Percentiles rank a stretch among this genome's conserved stretches.
Evolutionary conservation across 1,140 invertebrate genomes (phyloP).

Genomic region (Himalopsyche phryganea): DNA sequence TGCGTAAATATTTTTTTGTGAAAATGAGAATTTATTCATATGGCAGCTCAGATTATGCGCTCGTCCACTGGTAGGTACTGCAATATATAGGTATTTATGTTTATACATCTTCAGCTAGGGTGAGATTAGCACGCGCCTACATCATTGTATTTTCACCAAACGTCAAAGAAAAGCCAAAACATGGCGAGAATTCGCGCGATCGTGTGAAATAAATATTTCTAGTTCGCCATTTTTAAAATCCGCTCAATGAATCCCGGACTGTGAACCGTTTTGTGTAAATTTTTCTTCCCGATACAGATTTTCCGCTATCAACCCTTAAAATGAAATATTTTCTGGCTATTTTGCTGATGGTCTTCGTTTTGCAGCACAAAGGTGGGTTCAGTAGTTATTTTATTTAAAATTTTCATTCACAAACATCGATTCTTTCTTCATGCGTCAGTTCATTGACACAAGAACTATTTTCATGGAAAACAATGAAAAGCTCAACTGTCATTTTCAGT

Average conservation of each 20-base stretch:
- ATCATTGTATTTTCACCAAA: conserved; percentile 25
- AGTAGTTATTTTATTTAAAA: background rate
- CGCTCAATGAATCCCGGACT: conserved; percentile 6
- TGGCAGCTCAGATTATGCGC: too few species aligned
- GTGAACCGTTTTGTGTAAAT: background rate
- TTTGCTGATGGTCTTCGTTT: conserved; percentile 10
- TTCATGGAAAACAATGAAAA: too few species aligned
- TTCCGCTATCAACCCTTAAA: conserved; percentile 3
- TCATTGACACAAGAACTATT: too few species aligned
- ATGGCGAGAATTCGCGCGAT: conserved; percentile 18
- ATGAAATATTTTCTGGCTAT: conserved; percentile 18
- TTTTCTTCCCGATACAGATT: background rate
- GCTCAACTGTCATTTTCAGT: too few species aligned
- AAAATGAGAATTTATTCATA: too few species aligned
- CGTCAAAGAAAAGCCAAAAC: conserved; percentile 20
- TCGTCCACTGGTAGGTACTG: too few species aligned
- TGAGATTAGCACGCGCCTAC: conserved; percentile 39
- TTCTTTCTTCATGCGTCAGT: too few species aligned
- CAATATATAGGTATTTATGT: too few species aligned
- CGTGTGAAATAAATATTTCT: conserved; percentile 2
- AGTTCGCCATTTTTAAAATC: conserved; percentile 4
- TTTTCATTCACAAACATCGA: too few species aligned
- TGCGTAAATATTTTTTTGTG: too few species aligned
- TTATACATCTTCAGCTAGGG: conserved; percentile 36
- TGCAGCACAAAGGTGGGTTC: conserved; percentile 15